A percentile compares a stretch with the other conserved stretches of the same genome.
phyloP scores from a whole-genome alignment of 2,797 vertebrate species.

The Crocidura indochinensis region DNA sequence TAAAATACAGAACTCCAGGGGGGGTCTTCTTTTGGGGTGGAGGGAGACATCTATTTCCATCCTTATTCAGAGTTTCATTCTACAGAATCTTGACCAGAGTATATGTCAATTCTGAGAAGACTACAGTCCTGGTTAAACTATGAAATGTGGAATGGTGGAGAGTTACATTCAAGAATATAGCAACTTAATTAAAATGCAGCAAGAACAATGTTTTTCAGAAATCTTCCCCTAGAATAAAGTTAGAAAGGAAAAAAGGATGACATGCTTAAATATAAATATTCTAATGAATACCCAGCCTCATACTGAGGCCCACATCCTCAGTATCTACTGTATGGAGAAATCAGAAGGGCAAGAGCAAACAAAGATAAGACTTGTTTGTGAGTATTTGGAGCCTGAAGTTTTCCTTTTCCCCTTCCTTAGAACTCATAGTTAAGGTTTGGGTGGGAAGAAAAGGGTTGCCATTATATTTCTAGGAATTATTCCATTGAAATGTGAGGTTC shows the following conservation, averaged over 20 bases:
- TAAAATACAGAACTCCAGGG: not conserved
- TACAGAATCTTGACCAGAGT: constrained; percentile 18
- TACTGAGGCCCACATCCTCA: not conserved
- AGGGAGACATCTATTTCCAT: not conserved
- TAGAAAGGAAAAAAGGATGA: not conserved
- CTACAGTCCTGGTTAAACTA: not conserved
- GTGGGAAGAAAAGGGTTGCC: not conserved
- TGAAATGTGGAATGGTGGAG: not conserved
- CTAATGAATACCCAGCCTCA: not conserved
- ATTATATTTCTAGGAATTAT: constrained; percentile 59
- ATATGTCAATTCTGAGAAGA: not conserved
- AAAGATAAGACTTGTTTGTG: not conserved
- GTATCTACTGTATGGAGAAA: not conserved
- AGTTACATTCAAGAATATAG: not conserved
- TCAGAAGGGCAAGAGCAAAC: not conserved
- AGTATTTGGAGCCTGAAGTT: constrained; percentile 1
- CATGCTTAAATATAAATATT: constrained; percentile 57
- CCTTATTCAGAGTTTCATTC: not conserved
- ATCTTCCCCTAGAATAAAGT: constrained; percentile 15
- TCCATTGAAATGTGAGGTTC: constrained; percentile 21
- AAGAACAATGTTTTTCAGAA: constrained; percentile 37
- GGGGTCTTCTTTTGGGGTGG: no score
- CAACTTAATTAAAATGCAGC: constrained; percentile 45
- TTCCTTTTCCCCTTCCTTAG: not conserved
- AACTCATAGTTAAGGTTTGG: constrained; percentile 4